phyloP scores from a whole-genome alignment of 2,797 vertebrate species.

The Oreochromis grahami region DNA sequence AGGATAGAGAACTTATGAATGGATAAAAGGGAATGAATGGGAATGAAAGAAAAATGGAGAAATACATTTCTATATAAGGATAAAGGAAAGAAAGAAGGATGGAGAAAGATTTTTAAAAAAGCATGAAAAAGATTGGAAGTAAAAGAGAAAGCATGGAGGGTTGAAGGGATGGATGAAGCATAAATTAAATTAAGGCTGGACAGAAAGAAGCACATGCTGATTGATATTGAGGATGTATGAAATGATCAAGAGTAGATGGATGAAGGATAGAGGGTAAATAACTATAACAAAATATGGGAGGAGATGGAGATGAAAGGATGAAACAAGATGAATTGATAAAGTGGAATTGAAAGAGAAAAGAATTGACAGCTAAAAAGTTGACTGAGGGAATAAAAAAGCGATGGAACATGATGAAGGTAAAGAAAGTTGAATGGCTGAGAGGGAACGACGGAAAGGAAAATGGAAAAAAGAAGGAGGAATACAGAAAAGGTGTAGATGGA shows the following conservation, averaged over 20 bases:
- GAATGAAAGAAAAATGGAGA: neutral
- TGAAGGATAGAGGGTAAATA: neutral
- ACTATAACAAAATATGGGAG: neutral
- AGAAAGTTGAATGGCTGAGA: neutral
- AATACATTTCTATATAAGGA: neutral
- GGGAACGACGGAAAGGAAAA: neutral
- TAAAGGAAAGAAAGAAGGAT: neutral
- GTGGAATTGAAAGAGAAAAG: neutral
- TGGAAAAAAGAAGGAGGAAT: neutral
- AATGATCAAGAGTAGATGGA: neutral
- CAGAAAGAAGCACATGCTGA: fast-evolving
- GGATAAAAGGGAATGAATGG: neutral
- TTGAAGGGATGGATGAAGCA: neutral
- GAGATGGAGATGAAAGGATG: neutral
- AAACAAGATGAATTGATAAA: neutral
- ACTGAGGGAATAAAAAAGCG: neutral
- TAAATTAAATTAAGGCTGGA: neutral
- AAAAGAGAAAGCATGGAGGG: neutral
- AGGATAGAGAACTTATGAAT: neutral
- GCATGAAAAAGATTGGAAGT: neutral
- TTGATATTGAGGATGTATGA: neutral
- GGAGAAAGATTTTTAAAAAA: neutral
- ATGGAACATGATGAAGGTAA: neutral
- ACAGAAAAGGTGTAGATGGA: neutral
- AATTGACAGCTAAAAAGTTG: neutral